These are phyloP conservation scores for Agelas oroides DNA, from an alignment of 37 sponge, comb jelly and placozoan genomes.

Conservation along the genomic window DNA sequence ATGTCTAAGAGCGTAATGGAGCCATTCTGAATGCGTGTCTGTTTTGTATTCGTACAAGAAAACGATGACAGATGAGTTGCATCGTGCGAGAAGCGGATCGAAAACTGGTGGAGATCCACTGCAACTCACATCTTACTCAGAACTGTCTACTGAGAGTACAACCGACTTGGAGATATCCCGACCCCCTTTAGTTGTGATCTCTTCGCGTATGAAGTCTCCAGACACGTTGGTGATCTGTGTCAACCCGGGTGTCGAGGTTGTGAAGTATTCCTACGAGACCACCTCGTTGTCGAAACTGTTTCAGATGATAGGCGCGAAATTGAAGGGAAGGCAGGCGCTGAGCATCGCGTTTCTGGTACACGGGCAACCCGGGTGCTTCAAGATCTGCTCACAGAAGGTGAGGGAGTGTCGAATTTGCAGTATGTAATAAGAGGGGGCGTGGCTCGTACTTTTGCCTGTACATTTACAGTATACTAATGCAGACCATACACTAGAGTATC, in stretches of 20 bases:
- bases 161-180: constrained; percentile 19
- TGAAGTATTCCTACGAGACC: constrained; percentile 80
- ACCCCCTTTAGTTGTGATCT: constrained; percentile 69
- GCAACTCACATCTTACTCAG: too few species aligned
- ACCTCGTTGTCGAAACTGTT: constrained; percentile 64
- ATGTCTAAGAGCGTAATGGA: too few species aligned
- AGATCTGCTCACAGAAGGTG: constrained; percentile 67
- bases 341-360: constrained; percentile 79
- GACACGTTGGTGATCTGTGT: constrained; percentile 32
- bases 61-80: too few species aligned
- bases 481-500: too few species aligned
- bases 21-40: too few species aligned
- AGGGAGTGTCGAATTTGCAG: not conserved
- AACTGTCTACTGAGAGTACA: not conserved
- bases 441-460: not conserved
- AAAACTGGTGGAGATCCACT: too few species aligned
- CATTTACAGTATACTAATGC: not conserved
- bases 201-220: constrained; percentile 22
- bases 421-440: not conserved
- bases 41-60: too few species aligned
- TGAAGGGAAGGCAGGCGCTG: constrained; percentile 66
- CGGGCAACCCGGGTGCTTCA: constrained; percentile 71
- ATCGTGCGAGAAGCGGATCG: too few species aligned
- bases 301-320: constrained; percentile 40
- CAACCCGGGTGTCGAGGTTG: constrained; percentile 66